Conservation (phyloP, 2,888 invertebrate genomes). For the Synanthedon myopaeformis region DNA sequence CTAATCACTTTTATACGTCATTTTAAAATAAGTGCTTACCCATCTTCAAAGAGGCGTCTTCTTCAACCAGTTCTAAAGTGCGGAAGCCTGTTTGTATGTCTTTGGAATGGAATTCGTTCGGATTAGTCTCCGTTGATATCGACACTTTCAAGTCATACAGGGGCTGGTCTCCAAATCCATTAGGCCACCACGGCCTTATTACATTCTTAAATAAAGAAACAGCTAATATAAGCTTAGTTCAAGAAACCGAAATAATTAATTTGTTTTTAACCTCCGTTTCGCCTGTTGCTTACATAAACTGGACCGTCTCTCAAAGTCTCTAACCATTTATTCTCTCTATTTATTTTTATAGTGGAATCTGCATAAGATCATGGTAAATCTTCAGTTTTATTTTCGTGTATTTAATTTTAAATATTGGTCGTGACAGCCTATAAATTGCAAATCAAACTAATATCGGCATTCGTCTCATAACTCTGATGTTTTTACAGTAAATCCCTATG, state of each 20-base stretch:
- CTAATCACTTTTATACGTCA: not conserved
- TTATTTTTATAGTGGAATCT: too few relatives aligned
- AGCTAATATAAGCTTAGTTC: too few relatives aligned
- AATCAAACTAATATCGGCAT: too few relatives aligned
- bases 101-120: slow-evolving; percentile 48
- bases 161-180: slow-evolving; percentile 85
- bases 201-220: slow-evolving; percentile 30
- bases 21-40: slow-evolving; percentile 21
- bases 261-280: not conserved
- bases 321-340: too few relatives aligned
- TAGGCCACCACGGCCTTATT: slow-evolving; percentile 90
- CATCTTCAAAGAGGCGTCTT: slow-evolving; percentile 53
- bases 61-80: slow-evolving; percentile 85
- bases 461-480: too few relatives aligned
- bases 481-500: too few relatives aligned
- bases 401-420: too few relatives aligned
- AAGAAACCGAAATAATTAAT: not conserved
- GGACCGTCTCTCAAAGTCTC: too few relatives aligned
- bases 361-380: too few relatives aligned
- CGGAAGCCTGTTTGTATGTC: slow-evolving; percentile 85
- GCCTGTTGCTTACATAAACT: too few relatives aligned
- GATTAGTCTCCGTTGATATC: slow-evolving; percentile 34
- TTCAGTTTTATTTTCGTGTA: too few relatives aligned
- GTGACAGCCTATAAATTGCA: too few relatives aligned
- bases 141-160: slow-evolving; percentile 77